phyloP scores from a whole-genome alignment of 2,797 vertebrate genomes.

The Poecilia gillii region DNA sequence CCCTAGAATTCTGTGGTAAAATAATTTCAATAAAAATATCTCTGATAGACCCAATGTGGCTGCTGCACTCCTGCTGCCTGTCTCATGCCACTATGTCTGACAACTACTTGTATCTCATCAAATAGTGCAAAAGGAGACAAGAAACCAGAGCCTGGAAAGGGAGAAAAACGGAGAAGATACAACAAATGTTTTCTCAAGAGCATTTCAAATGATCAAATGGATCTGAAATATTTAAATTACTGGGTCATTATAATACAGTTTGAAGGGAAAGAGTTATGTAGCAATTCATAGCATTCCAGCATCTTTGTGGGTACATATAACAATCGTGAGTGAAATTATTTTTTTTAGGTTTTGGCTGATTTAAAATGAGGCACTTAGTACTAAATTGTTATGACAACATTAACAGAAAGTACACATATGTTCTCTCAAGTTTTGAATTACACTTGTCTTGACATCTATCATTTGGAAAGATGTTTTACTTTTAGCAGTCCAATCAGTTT shows the following conservation, averaged over 20 bases:
- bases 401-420: conserved; percentile 4
- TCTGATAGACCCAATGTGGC: too few relatives aligned
- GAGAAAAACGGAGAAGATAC: too few relatives aligned
- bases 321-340: not conserved
- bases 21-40: not conserved
- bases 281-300: not conserved
- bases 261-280: not conserved
- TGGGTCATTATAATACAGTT: not conserved
- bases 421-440: not conserved
- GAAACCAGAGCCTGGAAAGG: too few relatives aligned
- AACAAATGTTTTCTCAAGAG: too few relatives aligned
- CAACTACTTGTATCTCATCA: too few relatives aligned
- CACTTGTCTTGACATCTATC: too few relatives aligned
- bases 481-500: too few relatives aligned
- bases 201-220: not conserved
- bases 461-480: too few relatives aligned
- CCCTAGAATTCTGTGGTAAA: not conserved
- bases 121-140: too few relatives aligned
- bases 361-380: not conserved
- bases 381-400: conserved; percentile 17
- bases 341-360: not conserved
- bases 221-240: not conserved
- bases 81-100: too few relatives aligned
- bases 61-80: too few relatives aligned
- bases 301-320: not conserved